These are phyloP conservation scores for Gobiocypris rarus DNA, from an alignment of 2,113 vertebrate genomes.

Conservation along the genomic window DNA sequence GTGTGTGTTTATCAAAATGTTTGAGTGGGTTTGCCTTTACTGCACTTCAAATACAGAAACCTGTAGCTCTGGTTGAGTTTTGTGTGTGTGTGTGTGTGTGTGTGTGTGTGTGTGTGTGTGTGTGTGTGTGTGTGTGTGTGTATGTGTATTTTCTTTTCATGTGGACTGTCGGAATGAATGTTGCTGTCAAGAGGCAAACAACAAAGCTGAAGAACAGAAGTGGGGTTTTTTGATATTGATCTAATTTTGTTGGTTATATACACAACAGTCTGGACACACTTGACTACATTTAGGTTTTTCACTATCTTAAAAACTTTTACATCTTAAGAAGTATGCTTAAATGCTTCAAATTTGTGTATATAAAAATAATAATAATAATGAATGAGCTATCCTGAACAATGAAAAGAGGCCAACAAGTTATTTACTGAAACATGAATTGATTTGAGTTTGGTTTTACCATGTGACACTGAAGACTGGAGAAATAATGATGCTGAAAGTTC, in stretches of 20 bases:
- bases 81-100: slow-evolving; percentile 14
- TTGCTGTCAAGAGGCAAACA: background rate
- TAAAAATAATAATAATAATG: background rate
- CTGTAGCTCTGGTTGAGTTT: slow-evolving; percentile 12
- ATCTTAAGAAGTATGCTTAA: background rate
- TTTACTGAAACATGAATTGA: too few relatives aligned
- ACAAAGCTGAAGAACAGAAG: slow-evolving; percentile 4
- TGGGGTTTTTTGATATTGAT: background rate
- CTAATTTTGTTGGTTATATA: background rate
- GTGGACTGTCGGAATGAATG: slow-evolving; percentile 15
- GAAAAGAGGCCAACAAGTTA: too few relatives aligned
- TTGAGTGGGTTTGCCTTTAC: slow-evolving; percentile 37
- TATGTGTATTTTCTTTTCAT: slow-evolving; percentile 1
- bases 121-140: slow-evolving; percentile 14
- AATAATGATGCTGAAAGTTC: too few relatives aligned
- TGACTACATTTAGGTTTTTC: background rate
- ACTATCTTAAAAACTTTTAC: background rate
- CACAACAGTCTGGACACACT: background rate
- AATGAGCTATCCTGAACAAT: too few relatives aligned
- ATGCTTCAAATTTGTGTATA: background rate
- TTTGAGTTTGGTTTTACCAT: too few relatives aligned
- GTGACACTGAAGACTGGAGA: too few relatives aligned
- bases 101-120: slow-evolving; percentile 11
- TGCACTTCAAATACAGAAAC: slow-evolving; percentile 29
- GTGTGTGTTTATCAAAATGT: slow-evolving; percentile 48